phyloP scores from a whole-genome alignment of 2,797 vertebrate species.

The Premnoplex brunnescens region DNA sequence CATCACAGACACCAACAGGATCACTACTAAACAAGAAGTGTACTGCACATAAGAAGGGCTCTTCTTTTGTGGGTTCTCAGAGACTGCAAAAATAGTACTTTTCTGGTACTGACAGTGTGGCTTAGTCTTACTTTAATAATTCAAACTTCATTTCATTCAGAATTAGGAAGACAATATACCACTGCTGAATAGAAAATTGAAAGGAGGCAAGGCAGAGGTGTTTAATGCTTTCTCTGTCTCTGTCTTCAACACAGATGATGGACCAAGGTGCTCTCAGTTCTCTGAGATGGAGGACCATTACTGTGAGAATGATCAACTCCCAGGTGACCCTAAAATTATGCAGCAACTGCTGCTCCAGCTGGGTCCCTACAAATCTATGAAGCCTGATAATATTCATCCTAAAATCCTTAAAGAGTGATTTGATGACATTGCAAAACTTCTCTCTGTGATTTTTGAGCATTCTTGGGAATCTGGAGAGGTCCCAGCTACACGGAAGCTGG shows the following conservation, averaged over 20 bases:
- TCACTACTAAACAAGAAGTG: not conserved
- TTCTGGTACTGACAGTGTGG: not conserved
- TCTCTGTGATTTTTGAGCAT: not conserved
- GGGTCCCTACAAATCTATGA: not conserved
- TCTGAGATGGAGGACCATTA: not conserved
- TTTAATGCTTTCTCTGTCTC: not conserved
- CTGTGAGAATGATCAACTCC: not conserved
- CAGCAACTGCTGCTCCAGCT: not conserved
- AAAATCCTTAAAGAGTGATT: not conserved
- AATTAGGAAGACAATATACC: not conserved
- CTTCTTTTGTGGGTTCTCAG: not conserved
- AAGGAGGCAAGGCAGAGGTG: not conserved
- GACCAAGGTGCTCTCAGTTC: not conserved
- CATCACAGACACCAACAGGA: not conserved
- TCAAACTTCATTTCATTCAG: not conserved
- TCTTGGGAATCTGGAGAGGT: not conserved
- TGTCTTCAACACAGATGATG: not conserved
- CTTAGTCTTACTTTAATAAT: not conserved
- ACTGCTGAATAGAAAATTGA: not conserved
- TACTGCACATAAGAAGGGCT: not conserved
- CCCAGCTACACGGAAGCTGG: not conserved
- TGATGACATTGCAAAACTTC: not conserved
- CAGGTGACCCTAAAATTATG: not conserved
- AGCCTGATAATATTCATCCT: not conserved
- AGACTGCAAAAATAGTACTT: not conserved